Percentiles rank a stretch among this genome's conserved stretches.
Conservation (phyloP, 2,797 vertebrate genomes). For the Prunella strophiata region DNA sequence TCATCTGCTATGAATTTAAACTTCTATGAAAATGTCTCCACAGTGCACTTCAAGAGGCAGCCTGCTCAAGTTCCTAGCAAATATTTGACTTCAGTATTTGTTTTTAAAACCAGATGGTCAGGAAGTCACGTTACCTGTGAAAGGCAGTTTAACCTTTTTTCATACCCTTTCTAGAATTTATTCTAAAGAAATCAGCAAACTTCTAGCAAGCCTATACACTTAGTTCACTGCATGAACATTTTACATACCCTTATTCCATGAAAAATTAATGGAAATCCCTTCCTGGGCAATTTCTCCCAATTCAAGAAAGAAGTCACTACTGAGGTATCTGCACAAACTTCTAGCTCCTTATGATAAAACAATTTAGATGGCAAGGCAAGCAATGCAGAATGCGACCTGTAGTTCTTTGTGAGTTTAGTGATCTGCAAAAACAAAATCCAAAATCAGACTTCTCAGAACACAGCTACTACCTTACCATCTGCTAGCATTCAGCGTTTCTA, state of each 20-base stretch:
- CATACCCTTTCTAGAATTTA: background rate
- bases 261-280: slow-evolving; percentile 91
- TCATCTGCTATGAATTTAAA: background rate
- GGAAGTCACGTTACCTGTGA: background rate
- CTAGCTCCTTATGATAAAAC: slow-evolving; percentile 90
- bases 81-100: background rate
- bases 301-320: slow-evolving; percentile 84
- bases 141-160: background rate
- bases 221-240: background rate
- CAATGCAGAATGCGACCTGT: slow-evolving; percentile 89
- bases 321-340: slow-evolving; percentile 79
- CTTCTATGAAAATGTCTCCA: background rate
- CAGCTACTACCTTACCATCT: background rate
- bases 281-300: slow-evolving; percentile 88
- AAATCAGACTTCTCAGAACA: background rate
- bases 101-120: background rate
- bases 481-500: background rate
- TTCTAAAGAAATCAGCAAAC: background rate
- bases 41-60: background rate
- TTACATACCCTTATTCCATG: slow-evolving; percentile 90
- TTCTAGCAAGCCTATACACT: background rate
- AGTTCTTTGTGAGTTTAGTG: slow-evolving; percentile 94
- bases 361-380: slow-evolving; percentile 88
- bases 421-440: slow-evolving; percentile 76
- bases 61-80: background rate